phyloP scores from a whole-genome alignment of 2,888 invertebrate genomes.

The Dicycla oo region DNA sequence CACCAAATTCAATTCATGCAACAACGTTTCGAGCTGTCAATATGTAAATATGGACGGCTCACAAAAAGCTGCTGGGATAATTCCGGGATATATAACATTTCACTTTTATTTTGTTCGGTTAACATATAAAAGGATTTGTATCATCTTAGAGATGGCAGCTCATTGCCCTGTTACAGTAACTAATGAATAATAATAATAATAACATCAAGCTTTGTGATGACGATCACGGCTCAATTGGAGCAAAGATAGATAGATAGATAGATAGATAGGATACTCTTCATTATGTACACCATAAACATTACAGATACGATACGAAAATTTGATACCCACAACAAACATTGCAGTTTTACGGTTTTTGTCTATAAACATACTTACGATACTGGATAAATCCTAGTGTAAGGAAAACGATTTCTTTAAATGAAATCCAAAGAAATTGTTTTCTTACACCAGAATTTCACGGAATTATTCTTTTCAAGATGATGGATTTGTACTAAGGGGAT shows the following conservation, averaged over 20 bases:
- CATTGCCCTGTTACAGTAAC: background rate
- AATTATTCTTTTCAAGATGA: background rate
- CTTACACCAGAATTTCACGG: background rate
- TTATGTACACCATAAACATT: too few species aligned
- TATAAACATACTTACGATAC: background rate
- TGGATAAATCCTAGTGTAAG: background rate
- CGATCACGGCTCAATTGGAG: background rate
- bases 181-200: background rate
- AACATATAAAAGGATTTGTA: constrained; percentile 33
- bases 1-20: constrained; percentile 56
- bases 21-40: constrained; percentile 52
- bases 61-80: constrained; percentile 46
- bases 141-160: constrained; percentile 21
- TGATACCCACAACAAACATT: background rate
- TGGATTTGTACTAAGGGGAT: too few species aligned
- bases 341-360: background rate
- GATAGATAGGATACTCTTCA: too few species aligned
- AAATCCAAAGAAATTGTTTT: background rate
- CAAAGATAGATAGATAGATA: too few species aligned
- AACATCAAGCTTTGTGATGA: background rate
- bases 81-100: constrained; percentile 47
- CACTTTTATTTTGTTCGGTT: constrained; percentile 31
- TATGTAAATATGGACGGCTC: constrained; percentile 59
- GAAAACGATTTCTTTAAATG: background rate
- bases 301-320: too few species aligned